These are phyloP conservation scores for Daboia siamensis DNA, from an alignment of 2,113 vertebrate species.

Conservation along the genomic window DNA sequence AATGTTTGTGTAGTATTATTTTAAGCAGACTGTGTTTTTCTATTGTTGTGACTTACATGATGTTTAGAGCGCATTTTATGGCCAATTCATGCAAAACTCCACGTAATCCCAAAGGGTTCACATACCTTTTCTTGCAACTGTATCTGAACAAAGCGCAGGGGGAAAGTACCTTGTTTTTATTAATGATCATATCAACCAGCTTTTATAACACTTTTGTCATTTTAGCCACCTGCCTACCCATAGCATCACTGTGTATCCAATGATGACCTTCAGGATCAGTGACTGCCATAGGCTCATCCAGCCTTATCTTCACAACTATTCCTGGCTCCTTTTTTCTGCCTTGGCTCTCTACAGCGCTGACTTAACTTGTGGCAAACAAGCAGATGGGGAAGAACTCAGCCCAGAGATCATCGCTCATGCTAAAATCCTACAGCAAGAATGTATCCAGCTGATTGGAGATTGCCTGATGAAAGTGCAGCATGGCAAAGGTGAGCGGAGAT, in stretches of 20 bases:
- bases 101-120: too few relatives aligned
- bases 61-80: too few relatives aligned
- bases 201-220: conserved; percentile 17
- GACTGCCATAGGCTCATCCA: conserved; percentile 93
- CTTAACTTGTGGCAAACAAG: conserved; percentile 73
- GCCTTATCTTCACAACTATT: conserved; percentile 95
- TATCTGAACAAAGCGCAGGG: background rate
- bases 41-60: too few relatives aligned
- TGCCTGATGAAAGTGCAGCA: conserved; percentile 91
- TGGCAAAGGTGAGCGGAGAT: conserved; percentile 77
- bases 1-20: too few relatives aligned
- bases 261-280: conserved; percentile 92
- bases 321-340: conserved; percentile 92
- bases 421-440: conserved; percentile 76
- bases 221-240: conserved; percentile 91
- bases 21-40: too few relatives aligned
- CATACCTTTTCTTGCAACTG: too few relatives aligned
- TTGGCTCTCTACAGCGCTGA: conserved; percentile 90
- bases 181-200: too few relatives aligned
- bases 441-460: conserved; percentile 87
- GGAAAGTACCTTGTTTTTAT: background rate
- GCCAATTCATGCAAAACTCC: too few relatives aligned
- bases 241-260: conserved; percentile 89
- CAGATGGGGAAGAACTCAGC: conserved; percentile 73
- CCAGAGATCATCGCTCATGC: conserved; percentile 62